A percentile compares a stretch with the other conserved stretches of the same genome.
Conservation (phyloP, 2,888 invertebrate genomes). For the Nyleta sp. region DNA sequence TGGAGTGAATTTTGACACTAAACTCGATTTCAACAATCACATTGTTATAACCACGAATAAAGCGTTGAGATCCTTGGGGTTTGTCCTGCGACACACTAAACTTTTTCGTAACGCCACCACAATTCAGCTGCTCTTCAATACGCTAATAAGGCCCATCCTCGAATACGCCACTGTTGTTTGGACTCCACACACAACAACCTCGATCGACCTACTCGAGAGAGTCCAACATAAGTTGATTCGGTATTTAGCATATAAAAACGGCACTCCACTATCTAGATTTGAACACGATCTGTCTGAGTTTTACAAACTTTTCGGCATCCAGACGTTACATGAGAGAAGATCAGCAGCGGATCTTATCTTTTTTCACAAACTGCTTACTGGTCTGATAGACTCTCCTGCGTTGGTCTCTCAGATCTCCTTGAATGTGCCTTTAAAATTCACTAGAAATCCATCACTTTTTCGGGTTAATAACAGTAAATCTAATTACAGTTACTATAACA, state of each 20-base stretch:
- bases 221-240: slow-evolving; percentile 1
- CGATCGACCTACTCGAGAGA: neutral
- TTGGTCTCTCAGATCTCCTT: too few species aligned
- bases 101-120: neutral
- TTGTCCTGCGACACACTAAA: neutral
- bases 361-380: too few species aligned
- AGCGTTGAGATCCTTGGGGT: neutral
- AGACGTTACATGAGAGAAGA: too few species aligned
- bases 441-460: too few species aligned
- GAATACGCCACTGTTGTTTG: slow-evolving; percentile 1
- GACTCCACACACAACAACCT: neutral
- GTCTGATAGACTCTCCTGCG: too few species aligned
- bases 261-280: too few species aligned
- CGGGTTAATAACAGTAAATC: too few species aligned
- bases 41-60: neutral
- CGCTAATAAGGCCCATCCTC: neutral
- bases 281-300: too few species aligned
- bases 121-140: neutral
- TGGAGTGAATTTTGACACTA: neutral
- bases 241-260: neutral
- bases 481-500: too few species aligned
- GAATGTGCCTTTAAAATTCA: too few species aligned
- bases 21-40: neutral
- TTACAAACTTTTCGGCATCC: too few species aligned
- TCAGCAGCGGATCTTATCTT: too few species aligned